Base-by-base conservation (phyloP, 2,888 invertebrate species). In the Macaria notata region DNA sequence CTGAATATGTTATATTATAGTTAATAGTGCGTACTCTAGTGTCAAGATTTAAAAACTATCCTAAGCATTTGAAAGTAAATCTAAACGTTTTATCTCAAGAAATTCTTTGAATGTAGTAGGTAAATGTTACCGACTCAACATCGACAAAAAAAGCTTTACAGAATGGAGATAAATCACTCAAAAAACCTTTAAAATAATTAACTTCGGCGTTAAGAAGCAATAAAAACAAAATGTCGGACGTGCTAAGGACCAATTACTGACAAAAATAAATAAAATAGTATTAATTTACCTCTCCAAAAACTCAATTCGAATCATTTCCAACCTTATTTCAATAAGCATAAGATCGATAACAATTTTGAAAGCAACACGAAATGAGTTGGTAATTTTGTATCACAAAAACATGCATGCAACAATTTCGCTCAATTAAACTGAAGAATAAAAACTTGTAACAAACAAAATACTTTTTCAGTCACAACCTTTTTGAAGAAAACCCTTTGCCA, bases 361-460 rank as follows among this genome's bases (percentile, higher is more conserved):
- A 43, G 31, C 3, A n/a, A 31, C 7, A 38, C 4, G 0, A 46
- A 41, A 33, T 54, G 46, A 57, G 30, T 33, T 49, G 47, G 57
- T 54, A 51, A 47, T 58, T 49, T 59, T 30, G 42, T 58, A 71
- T 61, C 58, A 76, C 74, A 76, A 79, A 74, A 84, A 86, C 85
- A 82, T 71, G 84, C 81, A 82, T 80, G 83, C 78, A 81, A 84
- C 86, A 83, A 86, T 88, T 86, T 85, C 76, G 78, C 80, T 79
- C 84, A 87, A 87, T 86, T 88, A 86, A 87, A 84, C 78, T 72
- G 65, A 68, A 75, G 69, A 83, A 81, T 79, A 85, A 86, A 84
- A 86, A 82, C 78, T 77, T 78, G 58, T 59, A 68, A 68, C 54
- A 59, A 54, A 71, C 78, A 73, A 78, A 68, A 42, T 61, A 76